phyloP scores from a whole-genome alignment of 2,888 invertebrate species.

The Caenorhabditis parvicauda region DNA sequence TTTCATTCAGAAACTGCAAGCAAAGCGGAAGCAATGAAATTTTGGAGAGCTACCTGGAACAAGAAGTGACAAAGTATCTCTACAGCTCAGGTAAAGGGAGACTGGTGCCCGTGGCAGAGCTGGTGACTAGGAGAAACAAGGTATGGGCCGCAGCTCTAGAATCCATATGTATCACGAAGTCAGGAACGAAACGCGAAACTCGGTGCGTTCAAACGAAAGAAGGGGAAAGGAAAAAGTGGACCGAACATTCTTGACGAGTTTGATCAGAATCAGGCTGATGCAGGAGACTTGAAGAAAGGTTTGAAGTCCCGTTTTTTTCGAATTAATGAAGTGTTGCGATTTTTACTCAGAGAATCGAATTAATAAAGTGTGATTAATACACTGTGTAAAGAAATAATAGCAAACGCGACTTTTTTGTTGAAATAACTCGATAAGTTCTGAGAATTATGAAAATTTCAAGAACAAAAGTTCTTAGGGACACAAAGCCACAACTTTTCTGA shows the following conservation, averaged over 20 bases:
- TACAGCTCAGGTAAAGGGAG: constrained; percentile 89
- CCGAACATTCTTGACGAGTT: constrained; percentile 50
- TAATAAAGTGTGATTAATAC: too few species aligned
- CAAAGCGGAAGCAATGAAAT: constrained; percentile 13
- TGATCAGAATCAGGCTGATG: constrained; percentile 42
- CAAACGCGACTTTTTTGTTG: too few species aligned
- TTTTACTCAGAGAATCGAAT: too few species aligned
- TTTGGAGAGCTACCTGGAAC: constrained; percentile 35
- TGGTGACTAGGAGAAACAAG: constrained; percentile 82
- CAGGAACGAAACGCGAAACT: constrained; percentile 69
- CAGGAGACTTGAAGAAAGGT: constrained; percentile 55
- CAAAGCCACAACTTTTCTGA: too few species aligned
- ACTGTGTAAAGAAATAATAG: too few species aligned
- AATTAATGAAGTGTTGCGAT: too few species aligned
- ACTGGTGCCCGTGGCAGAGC: constrained; percentile 81
- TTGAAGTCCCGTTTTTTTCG: neutral
- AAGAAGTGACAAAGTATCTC: constrained; percentile 78
- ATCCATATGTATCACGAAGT: too few species aligned
- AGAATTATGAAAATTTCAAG: too few species aligned
- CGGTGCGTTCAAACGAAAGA: constrained; percentile 46
- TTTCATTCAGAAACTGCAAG: constrained; percentile 21
- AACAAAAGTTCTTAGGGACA: neutral
- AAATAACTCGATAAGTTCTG: too few species aligned
- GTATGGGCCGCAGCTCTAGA: too few species aligned
- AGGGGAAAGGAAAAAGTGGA: constrained; percentile 51